phyloP scores from a whole-genome alignment of 2,113 vertebrate species.

The Callocephalon fimbriatum region DNA sequence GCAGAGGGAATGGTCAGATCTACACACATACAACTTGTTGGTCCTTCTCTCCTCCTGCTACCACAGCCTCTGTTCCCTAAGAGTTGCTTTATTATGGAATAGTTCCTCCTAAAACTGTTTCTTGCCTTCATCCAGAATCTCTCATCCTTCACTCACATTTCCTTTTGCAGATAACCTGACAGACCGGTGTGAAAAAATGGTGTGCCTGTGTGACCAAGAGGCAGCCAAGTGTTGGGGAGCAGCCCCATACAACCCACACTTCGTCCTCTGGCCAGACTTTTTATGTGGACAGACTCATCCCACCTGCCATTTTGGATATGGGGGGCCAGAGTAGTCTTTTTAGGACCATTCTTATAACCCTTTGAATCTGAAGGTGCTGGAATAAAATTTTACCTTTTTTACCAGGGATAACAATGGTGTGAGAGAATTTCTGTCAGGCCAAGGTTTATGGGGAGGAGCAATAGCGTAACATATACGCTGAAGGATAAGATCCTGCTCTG shows the following conservation, averaged over 20 bases:
- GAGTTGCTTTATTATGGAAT: not conserved
- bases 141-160: not conserved
- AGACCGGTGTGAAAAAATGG: slow-evolving; percentile 84
- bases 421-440: not conserved
- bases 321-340: not conserved
- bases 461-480: not conserved
- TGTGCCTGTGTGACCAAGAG: slow-evolving; percentile 89
- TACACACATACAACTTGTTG: not conserved
- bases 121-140: not conserved
- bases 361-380: not conserved
- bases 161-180: slow-evolving; percentile 83
- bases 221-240: slow-evolving; percentile 82
- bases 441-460: not conserved
- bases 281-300: slow-evolving; percentile 81
- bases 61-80: not conserved
- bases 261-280: slow-evolving; percentile 83
- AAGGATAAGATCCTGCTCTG: not conserved
- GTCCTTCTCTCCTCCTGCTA: not conserved
- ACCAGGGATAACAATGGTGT: not conserved
- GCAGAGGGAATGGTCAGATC: not conserved
- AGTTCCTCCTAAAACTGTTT: not conserved
- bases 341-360: not conserved
- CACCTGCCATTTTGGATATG: slow-evolving; percentile 73
- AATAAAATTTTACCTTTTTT: slow-evolving; percentile 30
- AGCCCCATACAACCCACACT: slow-evolving; percentile 78